Base-by-base conservation (phyloP, 1,140 invertebrate genomes). In the Brachionus sp. region DNA sequence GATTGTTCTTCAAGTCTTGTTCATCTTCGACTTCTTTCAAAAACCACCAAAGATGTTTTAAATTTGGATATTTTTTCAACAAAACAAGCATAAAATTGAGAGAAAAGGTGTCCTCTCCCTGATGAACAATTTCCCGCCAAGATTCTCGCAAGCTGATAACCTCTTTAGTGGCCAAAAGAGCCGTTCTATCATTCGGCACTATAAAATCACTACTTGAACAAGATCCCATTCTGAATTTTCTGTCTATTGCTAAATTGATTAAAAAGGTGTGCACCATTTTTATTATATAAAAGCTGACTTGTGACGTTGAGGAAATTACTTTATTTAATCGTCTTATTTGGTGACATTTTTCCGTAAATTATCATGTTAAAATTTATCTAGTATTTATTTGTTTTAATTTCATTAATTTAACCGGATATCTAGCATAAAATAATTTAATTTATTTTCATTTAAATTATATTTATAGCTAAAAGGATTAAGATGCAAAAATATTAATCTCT, bases 51-150 rank as follows among this genome's bases (percentile, higher is more conserved):
- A 70, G 10, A n/a, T 19, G 29, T 33, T 39, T 70, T 23, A 70
- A 19, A 23, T 42, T 39, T 19, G 66, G 66, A 70, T 70, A 37
- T 1, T 70, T 70, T 39, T 39, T 39, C n/a, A 70, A 70, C 16
- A 70, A 12, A 10, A n/a, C 3, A 6, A 70, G 3, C 66, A 70
- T 37, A 39, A 37, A 70, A n/a, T 70, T 19, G 37, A 19, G 13
- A 10, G 33, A 33, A 39, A 39, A 70, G 4, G 3, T 39, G 1
- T 39, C 16, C 29, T 19, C 9, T 39, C 66, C 66, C 16, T 10
- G n/a, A 19, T 70, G 66, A 70, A 70, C 66, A 37, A 70, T 70
- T n/a, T 70, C 16, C 3, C 66, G 13, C 66, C 66, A 70, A 16
- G 66, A 70, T 7, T 70, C 13, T 16, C 66, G 66, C 16, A 70